phyloP scores from a whole-genome alignment of 2,797 vertebrate species.

The Pseudocheirus occidentalis region DNA sequence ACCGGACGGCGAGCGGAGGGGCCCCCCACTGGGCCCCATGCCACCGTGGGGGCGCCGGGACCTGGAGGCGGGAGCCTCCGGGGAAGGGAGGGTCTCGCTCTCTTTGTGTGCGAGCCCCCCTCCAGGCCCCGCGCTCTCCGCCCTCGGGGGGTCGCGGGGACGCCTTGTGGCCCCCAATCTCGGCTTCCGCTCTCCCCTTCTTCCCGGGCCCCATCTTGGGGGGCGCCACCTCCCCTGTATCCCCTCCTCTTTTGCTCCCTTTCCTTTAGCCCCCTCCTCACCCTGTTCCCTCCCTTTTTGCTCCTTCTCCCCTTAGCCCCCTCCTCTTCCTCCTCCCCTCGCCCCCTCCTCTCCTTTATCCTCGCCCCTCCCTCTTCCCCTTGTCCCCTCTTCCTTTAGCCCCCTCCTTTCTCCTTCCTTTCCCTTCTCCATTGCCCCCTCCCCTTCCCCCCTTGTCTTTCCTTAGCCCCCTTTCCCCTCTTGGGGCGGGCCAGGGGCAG shows the following conservation, averaged over 20 bases:
- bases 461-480: background rate
- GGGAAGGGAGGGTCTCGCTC: background rate
- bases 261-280: background rate
- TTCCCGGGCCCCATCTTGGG: background rate
- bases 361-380: background rate
- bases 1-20: background rate
- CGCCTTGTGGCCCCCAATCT: background rate
- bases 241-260: background rate
- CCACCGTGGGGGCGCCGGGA: background rate
- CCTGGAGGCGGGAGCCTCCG: background rate
- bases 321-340: background rate
- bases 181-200: background rate
- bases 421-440: background rate
- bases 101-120: constrained; percentile 68
- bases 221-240: background rate
- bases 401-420: background rate
- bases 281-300: background rate
- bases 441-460: background rate
- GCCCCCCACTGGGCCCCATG: too few species aligned
- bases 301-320: background rate
- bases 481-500: background rate
- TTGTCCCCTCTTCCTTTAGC: too few species aligned
- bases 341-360: background rate
- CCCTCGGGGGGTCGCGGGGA: background rate
- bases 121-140: background rate